Evolutionary conservation across 2,888 invertebrate species (phyloP), one percentile per base, ranked within the genome.

Genomic region (Synanthedon formicaeformis): DNA sequence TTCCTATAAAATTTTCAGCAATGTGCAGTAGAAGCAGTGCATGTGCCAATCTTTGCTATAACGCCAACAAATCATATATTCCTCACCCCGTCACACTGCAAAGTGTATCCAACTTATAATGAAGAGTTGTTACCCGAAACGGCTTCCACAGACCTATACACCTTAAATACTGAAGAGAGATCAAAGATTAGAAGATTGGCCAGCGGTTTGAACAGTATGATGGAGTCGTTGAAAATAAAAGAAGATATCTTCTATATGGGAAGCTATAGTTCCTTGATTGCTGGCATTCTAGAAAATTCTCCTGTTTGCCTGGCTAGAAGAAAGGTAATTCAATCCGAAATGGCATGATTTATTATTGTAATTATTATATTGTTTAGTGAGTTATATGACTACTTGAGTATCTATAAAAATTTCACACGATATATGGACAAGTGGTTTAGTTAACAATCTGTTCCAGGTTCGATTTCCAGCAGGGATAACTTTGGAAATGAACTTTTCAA

Each of bases 231-330:
- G 73, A 88, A 90, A 59, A 81, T 90, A 6, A 89, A 87, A 56
- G 92, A 92, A 61, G 92, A 93, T 65, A 79, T 92, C 23, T 93
- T 88, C 64, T 90, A 89, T 51, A 73, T 93, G 64, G 93, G 93
- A 3, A 80, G 86, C 34, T 89, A 89, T 50, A 92, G 92, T 65
- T 88, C 90, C 12, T 75, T 91, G 48, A 66, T 92, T 18, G 90
- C 90, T 55, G 86, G 89, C 12, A 89, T 90, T 45, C 68, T 92
- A 57, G 91, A 91, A 60, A 84, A 88, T 64, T 88, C 89, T 16
- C 86, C 89, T 11, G 83, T 89, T 23, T 90, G 88, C 53, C 65
- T 82, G 40, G 68, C 73, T 27, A 82, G 91, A 57, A 76, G 89
- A 64, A 91, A 90, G 84, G 91, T 91, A 65, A 60, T 34, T 50